Evolutionary conservation across 2,888 invertebrate species (phyloP).

Genomic region (Mimas tiliae): DNA sequence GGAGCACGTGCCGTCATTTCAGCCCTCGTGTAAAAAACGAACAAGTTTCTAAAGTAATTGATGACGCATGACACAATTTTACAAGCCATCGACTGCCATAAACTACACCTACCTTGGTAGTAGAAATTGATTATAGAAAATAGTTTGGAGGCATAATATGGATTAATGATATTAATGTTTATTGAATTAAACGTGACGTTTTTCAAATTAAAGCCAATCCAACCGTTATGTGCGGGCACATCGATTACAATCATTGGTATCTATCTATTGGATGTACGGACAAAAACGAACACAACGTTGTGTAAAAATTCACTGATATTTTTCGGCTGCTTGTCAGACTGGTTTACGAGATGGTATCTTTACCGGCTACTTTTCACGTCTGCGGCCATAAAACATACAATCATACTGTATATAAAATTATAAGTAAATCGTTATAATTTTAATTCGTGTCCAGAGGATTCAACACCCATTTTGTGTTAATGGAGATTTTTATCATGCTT

Average conservation of each 20-base stretch:
- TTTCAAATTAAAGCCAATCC: constrained; percentile 55
- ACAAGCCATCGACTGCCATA: constrained; percentile 57
- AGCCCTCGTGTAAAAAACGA: constrained; percentile 42
- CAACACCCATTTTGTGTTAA: constrained; percentile 31
- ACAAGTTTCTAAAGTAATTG: constrained; percentile 45
- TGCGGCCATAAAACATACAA: constrained; percentile 57
- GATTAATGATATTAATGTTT: constrained; percentile 55
- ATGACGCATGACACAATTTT: constrained; percentile 52
- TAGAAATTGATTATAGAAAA: constrained; percentile 67
- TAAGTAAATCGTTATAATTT: constrained; percentile 23
- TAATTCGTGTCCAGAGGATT: constrained; percentile 42
- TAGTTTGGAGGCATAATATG: constrained; percentile 50
- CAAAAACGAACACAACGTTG: constrained; percentile 34
- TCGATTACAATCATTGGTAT: constrained; percentile 57
- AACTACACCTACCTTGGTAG: constrained; percentile 61
- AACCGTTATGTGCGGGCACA: constrained; percentile 57
- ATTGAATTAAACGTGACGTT: constrained; percentile 50
- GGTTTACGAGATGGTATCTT: constrained; percentile 51
- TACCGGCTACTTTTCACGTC: constrained; percentile 47
- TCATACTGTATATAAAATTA: too few relatives aligned
- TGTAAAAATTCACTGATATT: neutral
- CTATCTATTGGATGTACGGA: constrained; percentile 44
- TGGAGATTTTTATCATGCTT: constrained; percentile 47
- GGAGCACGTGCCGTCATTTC: constrained; percentile 52
- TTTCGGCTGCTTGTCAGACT: constrained; percentile 25